A percentile compares a stretch with the other conserved stretches of the same genome.
Evolutionary conservation across 2,113 vertebrate species (phyloP).

Genomic region (Serilophus lunatus): DNA sequence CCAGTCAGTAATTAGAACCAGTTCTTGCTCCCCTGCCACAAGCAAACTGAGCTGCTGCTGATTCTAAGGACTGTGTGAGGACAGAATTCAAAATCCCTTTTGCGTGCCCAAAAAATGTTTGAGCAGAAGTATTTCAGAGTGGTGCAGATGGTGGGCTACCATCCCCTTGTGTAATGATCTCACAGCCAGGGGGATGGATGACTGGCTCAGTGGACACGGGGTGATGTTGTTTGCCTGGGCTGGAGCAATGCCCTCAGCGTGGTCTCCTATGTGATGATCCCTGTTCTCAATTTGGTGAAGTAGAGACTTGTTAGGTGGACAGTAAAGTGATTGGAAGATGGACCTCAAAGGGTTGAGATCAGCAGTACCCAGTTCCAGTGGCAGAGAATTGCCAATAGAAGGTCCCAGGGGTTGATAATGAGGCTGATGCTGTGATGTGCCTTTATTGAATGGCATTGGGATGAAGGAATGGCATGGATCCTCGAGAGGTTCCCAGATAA

Average conservation of each 20-base stretch:
- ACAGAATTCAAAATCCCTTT: background rate
- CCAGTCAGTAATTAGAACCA: slow-evolving; percentile 27
- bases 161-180: fast-evolving
- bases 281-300: background rate
- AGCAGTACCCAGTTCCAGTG: background rate
- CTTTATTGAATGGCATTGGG: background rate
- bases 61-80: background rate
- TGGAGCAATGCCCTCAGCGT: background rate
- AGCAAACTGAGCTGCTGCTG: background rate
- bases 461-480: background rate
- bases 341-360: background rate
- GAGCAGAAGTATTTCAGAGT: background rate
- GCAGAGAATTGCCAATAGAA: background rate
- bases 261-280: background rate
- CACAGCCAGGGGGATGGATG: fast-evolving
- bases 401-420: background rate
- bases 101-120: background rate
- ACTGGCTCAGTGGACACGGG: background rate
- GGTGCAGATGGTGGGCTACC: background rate
- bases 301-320: background rate
- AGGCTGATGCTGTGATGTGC: background rate
- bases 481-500: background rate
- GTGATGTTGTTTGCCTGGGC: background rate
- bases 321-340: background rate
- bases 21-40: background rate